Base-by-base conservation (phyloP, 2,113 vertebrate species). In the Oxygymnocypris stewartii region DNA sequence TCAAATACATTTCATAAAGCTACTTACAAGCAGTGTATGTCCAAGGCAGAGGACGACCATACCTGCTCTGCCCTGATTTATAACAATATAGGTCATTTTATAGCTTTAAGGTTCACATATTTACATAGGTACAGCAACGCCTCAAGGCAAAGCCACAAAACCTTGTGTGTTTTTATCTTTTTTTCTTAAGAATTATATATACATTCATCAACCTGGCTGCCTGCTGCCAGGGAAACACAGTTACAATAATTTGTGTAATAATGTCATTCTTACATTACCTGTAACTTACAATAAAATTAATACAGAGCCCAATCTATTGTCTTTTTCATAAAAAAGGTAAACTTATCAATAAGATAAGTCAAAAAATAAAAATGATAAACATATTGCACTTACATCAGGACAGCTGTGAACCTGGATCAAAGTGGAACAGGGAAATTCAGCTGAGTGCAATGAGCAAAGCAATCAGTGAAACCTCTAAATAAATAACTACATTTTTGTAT, bases 371-470 rank as follows among this genome's bases (percentile, higher is more conserved):
- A 90, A 88, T 91, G 89, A 86, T 91, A 88, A 91, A 93, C 91
- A 96, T 97, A 98, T 99, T 98, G 97, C 98, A 98, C 98, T 97
- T 97, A 95, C 93, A 94, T 93, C 92, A 84, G 90, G 94, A 93
- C 91, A 93, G 91, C 92, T 92, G 88, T 91, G 95, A 94, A 93
- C 93, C 87, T 92, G 93, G 92, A 89, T 89, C 91, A 61, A 49
- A 71, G 37, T 65, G 31, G 28, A 12, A 14, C 35, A 37, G 28
- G 31, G 49, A 28, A 31, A 42, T 94, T 94, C 91, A 94, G 92
- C 87, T 87, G 91, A 95, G 94, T 94, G 95, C 92, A 87, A 95
- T 25, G 89, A 89, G 91, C 89, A 92, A 93, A 95, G 94, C 94
- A 92, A 96, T 94, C 94, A 93, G 91, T 95, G 91, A 91, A 88